Evolutionary conservation across 1,140 invertebrate species (phyloP).

Genomic region (Papilio polyxenes): DNA sequence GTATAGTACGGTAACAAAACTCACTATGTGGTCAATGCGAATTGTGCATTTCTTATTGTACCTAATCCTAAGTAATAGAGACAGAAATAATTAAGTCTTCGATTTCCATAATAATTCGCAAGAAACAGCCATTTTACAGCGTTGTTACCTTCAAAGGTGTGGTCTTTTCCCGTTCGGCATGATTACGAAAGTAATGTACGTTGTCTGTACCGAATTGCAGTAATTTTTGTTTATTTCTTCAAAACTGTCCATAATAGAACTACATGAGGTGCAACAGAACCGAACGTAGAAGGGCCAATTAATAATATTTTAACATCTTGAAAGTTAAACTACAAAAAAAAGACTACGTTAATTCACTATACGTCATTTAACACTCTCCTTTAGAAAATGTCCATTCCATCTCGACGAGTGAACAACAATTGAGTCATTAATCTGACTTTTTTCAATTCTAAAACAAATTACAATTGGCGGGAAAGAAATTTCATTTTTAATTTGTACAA

Average conservation of each 20-base stretch:
- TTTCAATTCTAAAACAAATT: conserved; percentile 31
- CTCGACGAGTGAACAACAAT: conserved; percentile 6
- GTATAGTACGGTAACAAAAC: neutral
- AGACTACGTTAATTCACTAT: neutral
- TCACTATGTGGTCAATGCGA: neutral
- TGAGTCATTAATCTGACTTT: conserved; percentile 16
- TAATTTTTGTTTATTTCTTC: neutral
- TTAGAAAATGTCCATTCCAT: neutral
- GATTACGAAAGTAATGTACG: neutral
- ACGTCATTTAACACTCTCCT: neutral
- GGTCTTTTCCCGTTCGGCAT: conserved; percentile 1
- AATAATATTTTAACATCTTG: neutral
- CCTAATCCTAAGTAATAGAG: neutral
- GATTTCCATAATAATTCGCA: neutral
- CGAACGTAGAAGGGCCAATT: neutral
- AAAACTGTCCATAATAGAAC: no score
- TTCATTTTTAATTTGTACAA: conserved; percentile 13
- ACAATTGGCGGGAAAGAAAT: conserved; percentile 28
- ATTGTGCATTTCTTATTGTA: neutral
- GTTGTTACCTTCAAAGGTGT: conserved; percentile 8
- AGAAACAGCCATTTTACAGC: neutral
- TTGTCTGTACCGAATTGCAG: neutral
- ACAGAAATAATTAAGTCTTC: neutral
- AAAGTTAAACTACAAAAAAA: neutral
- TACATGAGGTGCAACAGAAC: no score